These are phyloP conservation scores for Rhodophaea formosa DNA, from an alignment of 2,888 invertebrate genomes.

Conservation along the genomic window DNA sequence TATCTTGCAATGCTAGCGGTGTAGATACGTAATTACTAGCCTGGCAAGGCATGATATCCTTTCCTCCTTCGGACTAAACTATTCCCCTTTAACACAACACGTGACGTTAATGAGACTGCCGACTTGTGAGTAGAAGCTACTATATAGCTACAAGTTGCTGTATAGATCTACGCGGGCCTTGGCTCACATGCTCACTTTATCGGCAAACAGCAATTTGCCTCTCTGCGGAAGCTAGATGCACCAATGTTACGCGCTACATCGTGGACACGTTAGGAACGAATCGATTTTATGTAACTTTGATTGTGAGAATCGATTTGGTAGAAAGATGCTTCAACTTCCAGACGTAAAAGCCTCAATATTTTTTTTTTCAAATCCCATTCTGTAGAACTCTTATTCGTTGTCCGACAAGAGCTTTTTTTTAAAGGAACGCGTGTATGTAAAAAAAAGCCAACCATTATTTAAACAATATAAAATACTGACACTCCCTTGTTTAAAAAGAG, in stretches of 20 bases:
- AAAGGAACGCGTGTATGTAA: too few relatives aligned
- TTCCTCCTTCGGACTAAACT: background rate
- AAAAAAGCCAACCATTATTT: too few relatives aligned
- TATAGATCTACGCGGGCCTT: background rate
- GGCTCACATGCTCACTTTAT: too few relatives aligned
- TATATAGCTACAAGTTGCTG: background rate
- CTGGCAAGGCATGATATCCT: background rate
- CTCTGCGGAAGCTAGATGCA: too few relatives aligned
- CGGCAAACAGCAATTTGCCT: too few relatives aligned
- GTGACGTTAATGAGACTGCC: constrained; percentile 27
- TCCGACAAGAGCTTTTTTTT: too few relatives aligned
- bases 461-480: too few relatives aligned
- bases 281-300: background rate
- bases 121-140: background rate
- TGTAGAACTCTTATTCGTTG: too few relatives aligned
- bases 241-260: background rate
- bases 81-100: constrained; percentile 18
- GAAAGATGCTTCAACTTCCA: background rate
- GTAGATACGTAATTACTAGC: constrained; percentile 3
- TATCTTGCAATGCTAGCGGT: background rate
- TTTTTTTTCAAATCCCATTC: too few relatives aligned
- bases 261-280: background rate
- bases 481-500: too few relatives aligned
- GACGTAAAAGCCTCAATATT: background rate
- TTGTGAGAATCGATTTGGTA: background rate